A percentile compares a stretch with the other conserved stretches of the same genome.
Evolutionary conservation across 2,113 vertebrate species (phyloP).

Genomic region (Cyanoliseus patagonus): DNA sequence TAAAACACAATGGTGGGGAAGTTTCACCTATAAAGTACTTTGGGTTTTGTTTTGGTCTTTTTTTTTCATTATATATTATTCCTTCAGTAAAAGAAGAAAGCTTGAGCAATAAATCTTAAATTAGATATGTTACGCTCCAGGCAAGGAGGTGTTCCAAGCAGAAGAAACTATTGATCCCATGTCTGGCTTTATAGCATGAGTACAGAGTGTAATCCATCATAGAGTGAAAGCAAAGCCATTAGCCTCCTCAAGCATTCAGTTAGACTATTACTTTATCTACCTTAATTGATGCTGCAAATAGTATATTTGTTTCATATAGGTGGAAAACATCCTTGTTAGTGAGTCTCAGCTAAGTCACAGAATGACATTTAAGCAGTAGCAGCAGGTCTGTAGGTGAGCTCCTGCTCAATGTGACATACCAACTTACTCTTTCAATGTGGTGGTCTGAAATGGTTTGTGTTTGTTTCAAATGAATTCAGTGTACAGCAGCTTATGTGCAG

Average conservation of each 20-base stretch:
- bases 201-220: conserved; percentile 66
- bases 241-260: conserved; percentile 69
- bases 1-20: conserved; percentile 14
- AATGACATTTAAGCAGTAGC: neutral
- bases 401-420: neutral
- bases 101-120: conserved; percentile 49
- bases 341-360: conserved; percentile 53
- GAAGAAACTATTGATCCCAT: conserved; percentile 71
- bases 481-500: neutral
- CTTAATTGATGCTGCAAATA: conserved; percentile 75
- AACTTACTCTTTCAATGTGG: neutral
- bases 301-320: conserved; percentile 65
- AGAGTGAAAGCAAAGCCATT: conserved; percentile 67
- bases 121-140: conserved; percentile 66
- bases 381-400: neutral
- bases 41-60: neutral
- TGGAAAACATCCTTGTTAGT: conserved; percentile 58
- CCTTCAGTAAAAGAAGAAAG: conserved; percentile 60
- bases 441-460: neutral
- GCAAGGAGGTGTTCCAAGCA: conserved; percentile 62
- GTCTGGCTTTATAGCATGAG: conserved; percentile 60
- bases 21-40: neutral
- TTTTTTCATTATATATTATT: neutral
- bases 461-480: neutral
- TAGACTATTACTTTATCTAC: conserved; percentile 76